A percentile compares a stretch with the other conserved stretches of the same genome.
Conservation (phyloP, 2,888 invertebrate genomes). For the Tenthredo livida region DNA sequence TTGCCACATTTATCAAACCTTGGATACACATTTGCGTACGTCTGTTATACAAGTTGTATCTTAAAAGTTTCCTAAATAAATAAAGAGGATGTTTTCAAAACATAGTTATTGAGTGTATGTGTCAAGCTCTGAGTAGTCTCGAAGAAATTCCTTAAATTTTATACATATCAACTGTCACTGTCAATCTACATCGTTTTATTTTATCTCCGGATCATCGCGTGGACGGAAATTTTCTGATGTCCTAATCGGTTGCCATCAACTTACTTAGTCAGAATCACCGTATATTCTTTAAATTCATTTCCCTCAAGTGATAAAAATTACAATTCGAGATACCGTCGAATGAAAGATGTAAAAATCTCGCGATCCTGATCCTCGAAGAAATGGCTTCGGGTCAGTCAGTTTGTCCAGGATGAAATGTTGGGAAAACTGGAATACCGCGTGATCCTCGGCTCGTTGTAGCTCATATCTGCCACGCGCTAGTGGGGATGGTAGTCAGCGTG, state of each 20-base stretch:
- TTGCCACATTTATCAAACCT: conserved; percentile 14
- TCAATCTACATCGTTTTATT: neutral
- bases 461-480: conserved; percentile 74
- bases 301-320: neutral
- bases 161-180: neutral
- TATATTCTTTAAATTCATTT: neutral
- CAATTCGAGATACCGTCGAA: neutral
- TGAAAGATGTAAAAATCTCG: neutral
- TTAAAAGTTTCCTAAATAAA: neutral
- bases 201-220: neutral
- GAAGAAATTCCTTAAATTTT: neutral
- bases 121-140: neutral
- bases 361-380: neutral
- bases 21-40: neutral
- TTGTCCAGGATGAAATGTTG: neutral
- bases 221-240: neutral
- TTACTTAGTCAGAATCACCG: neutral
- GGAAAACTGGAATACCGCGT: conserved; percentile 14
- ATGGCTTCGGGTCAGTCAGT: neutral
- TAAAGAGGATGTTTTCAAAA: neutral
- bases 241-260: neutral
- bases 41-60: neutral
- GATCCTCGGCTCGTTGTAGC: conserved; percentile 68
- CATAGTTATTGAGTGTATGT: neutral
- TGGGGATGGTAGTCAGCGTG: conserved; percentile 63